A percentile compares a stretch with the other conserved stretches of the same genome.
Evolutionary conservation across 2,113 vertebrate genomes (phyloP).

Genomic region (Malurus cyaneus): DNA sequence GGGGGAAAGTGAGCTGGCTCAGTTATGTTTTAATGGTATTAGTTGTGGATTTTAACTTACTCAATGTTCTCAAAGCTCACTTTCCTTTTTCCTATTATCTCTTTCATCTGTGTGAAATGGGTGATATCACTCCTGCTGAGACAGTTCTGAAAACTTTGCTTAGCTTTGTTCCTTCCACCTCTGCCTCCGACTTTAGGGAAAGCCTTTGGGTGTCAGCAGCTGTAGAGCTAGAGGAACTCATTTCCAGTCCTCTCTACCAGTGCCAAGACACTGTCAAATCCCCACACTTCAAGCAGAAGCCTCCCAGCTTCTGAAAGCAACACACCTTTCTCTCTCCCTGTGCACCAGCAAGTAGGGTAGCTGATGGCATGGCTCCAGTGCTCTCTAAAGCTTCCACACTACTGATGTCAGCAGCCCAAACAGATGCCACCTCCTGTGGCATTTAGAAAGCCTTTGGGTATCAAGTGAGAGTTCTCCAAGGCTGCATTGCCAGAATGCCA

Average conservation of each 20-base stretch:
- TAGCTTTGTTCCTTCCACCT: not conserved
- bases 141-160: not conserved
- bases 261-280: not conserved
- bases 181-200: not conserved
- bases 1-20: not conserved
- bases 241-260: not conserved
- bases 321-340: not conserved
- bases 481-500: not conserved
- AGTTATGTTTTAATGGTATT: not conserved
- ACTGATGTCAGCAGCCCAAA: not conserved
- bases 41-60: not conserved
- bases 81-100: not conserved
- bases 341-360: not conserved
- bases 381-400: not conserved
- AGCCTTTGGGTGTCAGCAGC: not conserved
- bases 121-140: not conserved
- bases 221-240: not conserved
- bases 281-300: not conserved
- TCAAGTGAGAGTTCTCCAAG: not conserved
- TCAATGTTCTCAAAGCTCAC: not conserved
- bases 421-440: not conserved
- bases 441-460: not conserved
- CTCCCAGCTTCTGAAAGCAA: not conserved
- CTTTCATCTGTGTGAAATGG: not conserved
- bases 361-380: not conserved